phyloP scores from a whole-genome alignment of 2,113 vertebrate genomes.

The Callorhinus ursinus region DNA sequence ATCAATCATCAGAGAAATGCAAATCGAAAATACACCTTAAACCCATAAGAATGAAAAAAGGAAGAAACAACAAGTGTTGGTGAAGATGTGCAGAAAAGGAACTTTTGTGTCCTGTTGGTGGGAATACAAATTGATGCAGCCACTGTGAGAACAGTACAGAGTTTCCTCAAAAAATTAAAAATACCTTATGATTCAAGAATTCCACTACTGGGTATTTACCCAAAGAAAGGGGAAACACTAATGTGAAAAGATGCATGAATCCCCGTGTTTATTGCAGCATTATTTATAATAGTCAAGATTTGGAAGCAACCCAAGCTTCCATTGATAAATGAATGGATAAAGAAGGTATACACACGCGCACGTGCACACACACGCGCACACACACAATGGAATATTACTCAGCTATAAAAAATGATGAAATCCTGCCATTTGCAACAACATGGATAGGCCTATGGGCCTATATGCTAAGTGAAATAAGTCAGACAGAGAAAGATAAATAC shows the following conservation, averaged over 20 bases:
- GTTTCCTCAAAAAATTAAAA: not conserved
- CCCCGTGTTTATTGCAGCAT: not conserved
- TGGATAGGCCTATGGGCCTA: not conserved
- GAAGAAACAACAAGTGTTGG: not conserved
- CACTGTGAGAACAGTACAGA: not conserved
- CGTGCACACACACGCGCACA: too few relatives aligned
- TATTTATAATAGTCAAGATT: not conserved
- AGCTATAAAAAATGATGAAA: not conserved
- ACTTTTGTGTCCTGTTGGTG: not conserved
- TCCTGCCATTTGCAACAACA: not conserved
- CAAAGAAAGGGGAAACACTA: not conserved
- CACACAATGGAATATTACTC: not conserved
- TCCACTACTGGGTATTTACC: not conserved
- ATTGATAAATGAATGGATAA: not conserved
- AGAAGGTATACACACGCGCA: not conserved
- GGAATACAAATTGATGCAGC: not conserved
- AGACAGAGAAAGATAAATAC: not conserved
- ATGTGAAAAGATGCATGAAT: not conserved
- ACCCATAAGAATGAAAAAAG: not conserved
- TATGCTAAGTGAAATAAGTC: not conserved
- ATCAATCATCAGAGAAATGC: not conserved
- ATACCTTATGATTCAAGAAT: not conserved
- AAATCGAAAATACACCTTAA: not conserved
- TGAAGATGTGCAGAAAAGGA: not conserved
- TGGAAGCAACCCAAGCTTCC: not conserved